Base-by-base conservation (phyloP, 1,140 invertebrate genomes). In the Drosophila grimshawi region DNA sequence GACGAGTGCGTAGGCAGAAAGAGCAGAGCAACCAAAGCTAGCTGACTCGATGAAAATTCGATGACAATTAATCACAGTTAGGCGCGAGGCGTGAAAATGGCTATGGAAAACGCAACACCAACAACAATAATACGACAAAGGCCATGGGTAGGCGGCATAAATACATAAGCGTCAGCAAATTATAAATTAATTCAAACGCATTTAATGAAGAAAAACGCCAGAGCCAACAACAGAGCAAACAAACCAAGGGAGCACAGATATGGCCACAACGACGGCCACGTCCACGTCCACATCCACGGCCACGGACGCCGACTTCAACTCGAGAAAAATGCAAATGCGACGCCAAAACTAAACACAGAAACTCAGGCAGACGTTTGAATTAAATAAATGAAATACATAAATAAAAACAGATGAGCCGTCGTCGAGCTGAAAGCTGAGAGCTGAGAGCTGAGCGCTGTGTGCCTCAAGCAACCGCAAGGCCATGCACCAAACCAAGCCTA, bases 301-400 rank as follows among this genome's bases (percentile, higher is more conserved):
- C 53, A 35, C 35, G 11, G 41, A 62, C 33, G 27, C 33, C 11
- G 70, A 45, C 69, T 11, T 32, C 1, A n/a, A n/a, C 10, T 43
- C 4, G 39, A 19, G 19, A 5, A 52, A 64, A 66, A 43, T 70
- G 66, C 43, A 73, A 49, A 71, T 64, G 75, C 57, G 55, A 71
- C 43, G 41, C 51, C 27, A 70, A 19, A 19, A 70, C 67, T 70
- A 64, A 70, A 70, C 39, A 53, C 45, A 49, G 39, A 49, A 19
- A 41, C 3, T 62, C 46, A 49, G 59, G 30, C 78, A 86, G 82
- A 76, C 82, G 64, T 72, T 78, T 86, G 67, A 86, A 86, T 86
- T 86, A 86, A 86, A 86, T 86, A 88, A 86, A 88, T 86, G 76
- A 86, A 86, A 86, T 86, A 81, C 82, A 81, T 86, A 86, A 86